These are phyloP conservation scores for Lynx canadensis DNA, from an alignment of 2,113 vertebrate genomes.

Conservation along the genomic window DNA sequence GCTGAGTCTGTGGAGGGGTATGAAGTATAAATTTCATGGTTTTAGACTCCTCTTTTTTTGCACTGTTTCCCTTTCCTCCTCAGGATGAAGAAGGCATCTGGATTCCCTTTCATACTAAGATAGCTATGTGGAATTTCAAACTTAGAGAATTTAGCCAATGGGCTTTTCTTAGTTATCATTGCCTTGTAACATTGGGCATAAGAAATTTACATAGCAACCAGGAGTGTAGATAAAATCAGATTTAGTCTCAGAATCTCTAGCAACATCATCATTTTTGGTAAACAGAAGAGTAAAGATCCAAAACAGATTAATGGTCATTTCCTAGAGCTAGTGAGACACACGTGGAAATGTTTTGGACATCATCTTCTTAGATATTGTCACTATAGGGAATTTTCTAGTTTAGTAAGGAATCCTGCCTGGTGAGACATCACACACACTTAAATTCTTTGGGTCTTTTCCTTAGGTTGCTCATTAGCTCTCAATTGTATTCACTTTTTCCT, in stretches of 20 bases:
- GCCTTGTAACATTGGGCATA: not conserved
- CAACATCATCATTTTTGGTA: conserved; percentile 3
- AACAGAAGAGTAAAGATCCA: not conserved
- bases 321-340: not conserved
- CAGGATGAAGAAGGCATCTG: not conserved
- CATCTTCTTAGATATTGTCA: not conserved
- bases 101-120: not conserved
- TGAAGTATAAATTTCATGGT: not conserved
- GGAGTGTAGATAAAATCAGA: not conserved
- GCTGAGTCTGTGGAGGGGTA: not conserved
- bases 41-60: not conserved
- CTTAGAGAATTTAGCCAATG: not conserved
- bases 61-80: not conserved
- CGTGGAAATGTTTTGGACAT: not conserved
- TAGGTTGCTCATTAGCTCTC: not conserved
- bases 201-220: not conserved
- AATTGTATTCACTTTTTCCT: not conserved
- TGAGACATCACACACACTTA: not conserved
- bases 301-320: not conserved
- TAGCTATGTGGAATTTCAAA: not conserved
- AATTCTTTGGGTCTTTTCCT: not conserved
- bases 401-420: not conserved
- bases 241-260: not conserved
- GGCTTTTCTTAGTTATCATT: not conserved
- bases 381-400: not conserved